Evolutionary conservation across 2,797 vertebrate species (phyloP), one percentile per base, ranked within the genome.

Genomic region (Staurois parvus): DNA sequence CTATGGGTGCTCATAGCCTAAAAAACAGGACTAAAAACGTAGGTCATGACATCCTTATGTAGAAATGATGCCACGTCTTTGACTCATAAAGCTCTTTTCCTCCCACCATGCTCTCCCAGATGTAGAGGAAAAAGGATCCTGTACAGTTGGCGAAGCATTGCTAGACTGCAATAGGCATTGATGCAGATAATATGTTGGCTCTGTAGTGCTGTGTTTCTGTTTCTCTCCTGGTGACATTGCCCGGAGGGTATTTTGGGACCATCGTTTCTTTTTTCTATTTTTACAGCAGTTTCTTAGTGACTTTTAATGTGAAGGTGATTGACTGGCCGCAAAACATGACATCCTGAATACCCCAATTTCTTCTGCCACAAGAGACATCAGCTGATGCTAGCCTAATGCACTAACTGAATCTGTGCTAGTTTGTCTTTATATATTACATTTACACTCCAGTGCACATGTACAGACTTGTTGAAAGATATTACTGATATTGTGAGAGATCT

Each of bases 401-500:
- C 84, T 72, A 72, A 24, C 48, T 28, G 34, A 73, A 62, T 75
- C 28, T 79, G 40, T 74, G 32, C 34, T 52, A 67, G 11, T 74
- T 4, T 74, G 26, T 68, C 62, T 73, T 67, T 79, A 79, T 24
- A 52, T 11, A 72, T 72, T 79, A 9, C 21, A 37, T 78, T 70
- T 62, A 78, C 29, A 59, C 52, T 73, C 75, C 32, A 68, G 15
- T 79, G 32, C 59, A 83, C 80, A 77, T 29, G 37, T 78, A 81
- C 87, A 87, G 24, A 52, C 29, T 81, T 68, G 89, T 72, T 67
- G 88, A 72, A 70, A 88, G 56, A 84, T 86, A 1, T 13, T 32
- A 83, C 56, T 85, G 84, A 86, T 84, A 83, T 84, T 89, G 81
- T 32, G 67, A 88, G 72, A 84, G 79, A 67, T 76, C 85, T 81